phyloP scores from a whole-genome alignment of 2,888 invertebrate species.

The Idaea aversata region DNA sequence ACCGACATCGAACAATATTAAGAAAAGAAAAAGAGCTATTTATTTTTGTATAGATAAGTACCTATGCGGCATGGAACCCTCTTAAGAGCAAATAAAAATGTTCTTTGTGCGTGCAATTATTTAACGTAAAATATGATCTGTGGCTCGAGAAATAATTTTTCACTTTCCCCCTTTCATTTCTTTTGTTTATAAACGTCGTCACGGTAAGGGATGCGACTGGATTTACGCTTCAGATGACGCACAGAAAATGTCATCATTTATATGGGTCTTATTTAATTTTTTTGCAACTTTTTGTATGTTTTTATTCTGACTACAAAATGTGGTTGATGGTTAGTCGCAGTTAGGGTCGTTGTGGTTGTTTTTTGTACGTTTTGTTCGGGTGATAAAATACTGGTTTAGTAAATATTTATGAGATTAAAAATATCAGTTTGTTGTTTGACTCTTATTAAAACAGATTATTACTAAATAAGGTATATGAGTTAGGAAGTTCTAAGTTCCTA shows the following conservation, averaged over 20 bases:
- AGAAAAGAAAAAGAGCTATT: too few relatives aligned
- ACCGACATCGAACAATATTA: too few relatives aligned
- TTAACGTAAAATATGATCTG: conserved; percentile 39
- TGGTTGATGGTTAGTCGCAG: background rate
- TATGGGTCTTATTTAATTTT: conserved; percentile 9
- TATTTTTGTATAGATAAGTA: too few relatives aligned
- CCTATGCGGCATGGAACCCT: too few relatives aligned
- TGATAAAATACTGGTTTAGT: background rate
- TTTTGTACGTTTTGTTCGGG: background rate
- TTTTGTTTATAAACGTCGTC: conserved; percentile 38
- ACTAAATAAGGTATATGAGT: background rate
- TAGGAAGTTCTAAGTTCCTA: background rate
- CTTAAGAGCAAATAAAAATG: conserved; percentile 31
- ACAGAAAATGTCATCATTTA: conserved; percentile 6
- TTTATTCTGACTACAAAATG: background rate
- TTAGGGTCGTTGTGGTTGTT: background rate
- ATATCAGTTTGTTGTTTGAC: too few relatives aligned
- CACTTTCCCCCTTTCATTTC: conserved; percentile 30
- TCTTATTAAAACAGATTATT: too few relatives aligned
- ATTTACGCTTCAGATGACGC: conserved; percentile 15
- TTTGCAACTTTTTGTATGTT: background rate
- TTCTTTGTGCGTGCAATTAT: conserved; percentile 37
- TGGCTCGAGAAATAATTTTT: conserved; percentile 36
- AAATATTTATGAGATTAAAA: background rate
- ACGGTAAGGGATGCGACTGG: conserved; percentile 19